Percentiles rank a stretch among this genome's conserved stretches.
Evolutionary conservation across 2,113 vertebrate genomes (phyloP).

Genomic region (Pseudorhombus dupliciocellatus): DNA sequence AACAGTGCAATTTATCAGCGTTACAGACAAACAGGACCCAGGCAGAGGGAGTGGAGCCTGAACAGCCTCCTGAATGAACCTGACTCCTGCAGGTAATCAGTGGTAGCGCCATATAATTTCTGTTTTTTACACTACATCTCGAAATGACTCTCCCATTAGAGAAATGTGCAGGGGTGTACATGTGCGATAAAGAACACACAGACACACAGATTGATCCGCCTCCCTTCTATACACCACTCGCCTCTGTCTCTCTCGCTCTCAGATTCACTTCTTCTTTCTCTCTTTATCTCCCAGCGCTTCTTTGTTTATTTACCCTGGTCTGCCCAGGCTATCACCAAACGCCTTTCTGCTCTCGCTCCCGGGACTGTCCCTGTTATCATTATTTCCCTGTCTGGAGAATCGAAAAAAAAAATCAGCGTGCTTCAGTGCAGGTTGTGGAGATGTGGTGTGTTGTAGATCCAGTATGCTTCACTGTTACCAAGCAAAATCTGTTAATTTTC

Average conservation of each 20-base stretch:
- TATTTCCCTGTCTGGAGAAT: constrained; percentile 49
- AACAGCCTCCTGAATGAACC: constrained; percentile 37
- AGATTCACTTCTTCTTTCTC: constrained; percentile 13
- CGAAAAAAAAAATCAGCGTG: constrained; percentile 23
- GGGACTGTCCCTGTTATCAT: constrained; percentile 38
- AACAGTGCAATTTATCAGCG: constrained; percentile 71
- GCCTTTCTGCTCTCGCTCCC: constrained; percentile 23
- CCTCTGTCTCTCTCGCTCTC: constrained; percentile 1
- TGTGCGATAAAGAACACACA: not conserved
- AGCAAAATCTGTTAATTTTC: constrained; percentile 16
- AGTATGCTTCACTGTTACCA: not conserved
- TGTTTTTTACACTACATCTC: constrained; percentile 36
- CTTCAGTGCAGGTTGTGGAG: constrained; percentile 17
- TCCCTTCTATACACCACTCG: constrained; percentile 1
- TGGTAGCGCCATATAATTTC: constrained; percentile 31
- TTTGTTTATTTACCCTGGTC: constrained; percentile 33
- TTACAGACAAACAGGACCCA: constrained; percentile 46
- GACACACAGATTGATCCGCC: constrained; percentile 19
- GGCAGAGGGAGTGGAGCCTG: constrained; percentile 32
- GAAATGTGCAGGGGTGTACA: constrained; percentile 12
- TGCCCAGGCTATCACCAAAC: constrained; percentile 21
- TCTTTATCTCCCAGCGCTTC: constrained; percentile 19
- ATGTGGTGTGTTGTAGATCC: constrained; percentile 6
- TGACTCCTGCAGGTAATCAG: constrained; percentile 47
- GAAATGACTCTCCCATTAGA: constrained; percentile 45